Conservation (phyloP, 2,888 invertebrate genomes). For the Trimorus sp. region DNA sequence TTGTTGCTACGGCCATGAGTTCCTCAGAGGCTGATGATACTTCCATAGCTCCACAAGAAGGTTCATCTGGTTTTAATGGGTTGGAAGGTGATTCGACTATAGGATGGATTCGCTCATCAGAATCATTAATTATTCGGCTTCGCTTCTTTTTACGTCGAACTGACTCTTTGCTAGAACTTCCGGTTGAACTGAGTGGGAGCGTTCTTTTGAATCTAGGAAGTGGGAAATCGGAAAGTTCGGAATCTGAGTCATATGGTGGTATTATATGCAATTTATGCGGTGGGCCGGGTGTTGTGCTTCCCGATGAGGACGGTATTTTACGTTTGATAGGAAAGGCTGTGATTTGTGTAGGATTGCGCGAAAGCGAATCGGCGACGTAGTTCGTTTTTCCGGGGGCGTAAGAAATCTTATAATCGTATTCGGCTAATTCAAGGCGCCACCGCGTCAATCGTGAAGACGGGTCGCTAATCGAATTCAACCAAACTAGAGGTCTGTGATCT, state of each 20-base stretch:
- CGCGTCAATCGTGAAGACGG: constrained; percentile 49
- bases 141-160: background rate
- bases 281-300: background rate
- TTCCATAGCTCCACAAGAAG: too few species aligned
- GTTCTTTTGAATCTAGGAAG: background rate
- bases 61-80: too few species aligned
- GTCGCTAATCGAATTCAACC: constrained; percentile 46
- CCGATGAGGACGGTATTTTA: background rate
- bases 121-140: background rate
- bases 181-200: background rate
- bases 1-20: too few species aligned
- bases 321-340: constrained; percentile 5
- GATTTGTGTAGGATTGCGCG: constrained; percentile 42
- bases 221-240: background rate
- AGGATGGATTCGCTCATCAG: too few species aligned
- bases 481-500: constrained; percentile 53
- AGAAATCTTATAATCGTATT: constrained; percentile 54
- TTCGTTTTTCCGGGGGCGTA: constrained; percentile 69
- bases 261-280: background rate
- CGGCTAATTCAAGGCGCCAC: constrained; percentile 48
- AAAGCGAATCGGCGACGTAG: constrained; percentile 72
- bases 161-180: background rate
- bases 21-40: too few species aligned
- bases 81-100: too few species aligned
- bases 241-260: background rate